Percentiles rank a stretch among this genome's conserved stretches.
Evolutionary conservation across 2,113 vertebrate genomes (phyloP).

Genomic region (Diglossa brunneiventris): DNA sequence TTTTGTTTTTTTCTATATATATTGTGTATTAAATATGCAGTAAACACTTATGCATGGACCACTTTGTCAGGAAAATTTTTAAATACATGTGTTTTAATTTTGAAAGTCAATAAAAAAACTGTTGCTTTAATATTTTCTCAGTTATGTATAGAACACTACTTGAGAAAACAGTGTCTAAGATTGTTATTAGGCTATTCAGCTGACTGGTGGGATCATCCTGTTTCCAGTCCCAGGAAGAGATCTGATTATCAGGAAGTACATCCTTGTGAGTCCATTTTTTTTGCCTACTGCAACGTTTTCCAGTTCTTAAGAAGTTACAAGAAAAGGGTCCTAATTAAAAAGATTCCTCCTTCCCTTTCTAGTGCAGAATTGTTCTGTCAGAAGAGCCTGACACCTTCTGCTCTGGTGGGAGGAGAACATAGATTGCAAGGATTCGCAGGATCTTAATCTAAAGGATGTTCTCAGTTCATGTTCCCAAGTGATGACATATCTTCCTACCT

Average conservation of each 20-base stretch:
- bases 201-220: not conserved
- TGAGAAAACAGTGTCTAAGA: not conserved
- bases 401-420: not conserved
- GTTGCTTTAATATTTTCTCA: not conserved
- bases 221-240: not conserved
- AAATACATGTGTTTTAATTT: not conserved
- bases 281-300: not conserved
- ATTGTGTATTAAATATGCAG: not conserved
- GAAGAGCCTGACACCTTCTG: not conserved
- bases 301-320: not conserved
- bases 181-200: not conserved
- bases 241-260: not conserved
- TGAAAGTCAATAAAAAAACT: not conserved
- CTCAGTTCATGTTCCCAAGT: not conserved
- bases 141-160: not conserved
- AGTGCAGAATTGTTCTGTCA: not conserved
- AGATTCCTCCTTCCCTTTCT: not conserved
- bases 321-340: not conserved
- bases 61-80: not conserved
- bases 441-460: not conserved
- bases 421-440: not conserved
- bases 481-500: not conserved
- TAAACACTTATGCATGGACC: not conserved
- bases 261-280: not conserved
- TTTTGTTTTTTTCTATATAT: not conserved